Percentiles rank a stretch among this genome's conserved stretches.
These are phyloP conservation scores for Oreotrochilus melanogaster DNA, from an alignment of 2,113 vertebrate genomes.

Conservation along the genomic window DNA sequence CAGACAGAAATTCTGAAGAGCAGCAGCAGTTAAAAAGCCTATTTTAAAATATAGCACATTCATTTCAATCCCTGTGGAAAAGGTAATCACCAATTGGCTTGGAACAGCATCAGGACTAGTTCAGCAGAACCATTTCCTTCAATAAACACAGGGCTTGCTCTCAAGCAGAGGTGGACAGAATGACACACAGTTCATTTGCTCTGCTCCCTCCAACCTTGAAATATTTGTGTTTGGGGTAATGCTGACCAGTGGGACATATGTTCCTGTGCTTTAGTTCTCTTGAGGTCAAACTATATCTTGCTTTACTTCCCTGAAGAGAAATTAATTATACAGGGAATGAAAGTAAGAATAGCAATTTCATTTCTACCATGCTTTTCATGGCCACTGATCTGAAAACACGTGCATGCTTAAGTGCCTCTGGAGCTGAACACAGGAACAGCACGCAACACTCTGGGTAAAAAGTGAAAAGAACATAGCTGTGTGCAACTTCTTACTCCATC, in stretches of 20 bases:
- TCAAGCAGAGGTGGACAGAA: slow-evolving; percentile 43
- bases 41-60: slow-evolving; percentile 64
- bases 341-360: neutral
- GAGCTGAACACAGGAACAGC: neutral
- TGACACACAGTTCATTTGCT: slow-evolving; percentile 38
- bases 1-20: slow-evolving; percentile 58
- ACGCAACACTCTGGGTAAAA: neutral
- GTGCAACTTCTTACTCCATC: neutral
- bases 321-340: slow-evolving; percentile 26
- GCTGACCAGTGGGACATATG: slow-evolving; percentile 3
- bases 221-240: slow-evolving; percentile 44
- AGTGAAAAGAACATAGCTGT: neutral
- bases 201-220: slow-evolving; percentile 24
- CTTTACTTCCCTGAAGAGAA: slow-evolving; percentile 33
- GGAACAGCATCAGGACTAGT: slow-evolving; percentile 57
- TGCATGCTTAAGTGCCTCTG: neutral
- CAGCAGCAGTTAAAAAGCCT: slow-evolving; percentile 59
- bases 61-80: slow-evolving; percentile 64
- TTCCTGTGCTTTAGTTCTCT: neutral
- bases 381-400: neutral
- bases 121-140: slow-evolving; percentile 70
- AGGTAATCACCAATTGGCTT: slow-evolving; percentile 58
- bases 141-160: slow-evolving; percentile 42
- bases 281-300: slow-evolving; percentile 15
- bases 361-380: neutral